Evolutionary conservation across 2,888 invertebrate species (phyloP).

Genomic region (Lomographa bimaculata): DNA sequence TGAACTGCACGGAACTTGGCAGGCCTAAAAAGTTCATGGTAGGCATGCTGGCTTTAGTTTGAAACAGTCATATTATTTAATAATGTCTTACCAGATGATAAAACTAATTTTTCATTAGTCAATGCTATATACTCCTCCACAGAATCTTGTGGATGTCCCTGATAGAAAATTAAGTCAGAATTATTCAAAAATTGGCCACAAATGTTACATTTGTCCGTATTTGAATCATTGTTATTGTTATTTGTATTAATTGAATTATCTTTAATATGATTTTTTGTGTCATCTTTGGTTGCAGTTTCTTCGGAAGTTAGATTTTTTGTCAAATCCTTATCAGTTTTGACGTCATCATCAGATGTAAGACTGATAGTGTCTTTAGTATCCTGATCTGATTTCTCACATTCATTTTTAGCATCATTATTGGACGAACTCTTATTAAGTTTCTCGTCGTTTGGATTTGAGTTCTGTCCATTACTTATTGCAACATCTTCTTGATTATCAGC

Average conservation of each 20-base stretch:
- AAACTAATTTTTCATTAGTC: constrained; percentile 88
- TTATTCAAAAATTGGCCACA: constrained; percentile 76
- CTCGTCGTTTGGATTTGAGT: neutral
- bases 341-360: neutral
- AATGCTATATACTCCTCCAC: constrained; percentile 90
- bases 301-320: too few relatives aligned
- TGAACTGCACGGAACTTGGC: too few relatives aligned
- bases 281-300: constrained; percentile 1
- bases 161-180: constrained; percentile 83
- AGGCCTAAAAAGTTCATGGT: too few relatives aligned
- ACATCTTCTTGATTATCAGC: neutral
- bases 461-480: neutral
- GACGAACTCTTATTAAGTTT: neutral
- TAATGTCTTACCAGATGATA: constrained; percentile 85
- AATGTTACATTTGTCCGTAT: constrained; percentile 66
- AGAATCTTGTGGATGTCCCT: constrained; percentile 90
- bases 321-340: neutral
- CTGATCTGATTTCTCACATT: neutral
- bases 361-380: neutral
- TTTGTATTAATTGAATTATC: constrained; percentile 1
- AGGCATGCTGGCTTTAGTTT: too few relatives aligned
- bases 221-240: constrained; percentile 30
- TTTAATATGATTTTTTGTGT: constrained; percentile 9
- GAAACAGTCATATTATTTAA: too few relatives aligned
- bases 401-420: neutral